Evolutionary conservation across 2,113 vertebrate species (phyloP), one percentile per base, ranked within the genome.

Genomic region (Coptodon bakossiorum): DNA sequence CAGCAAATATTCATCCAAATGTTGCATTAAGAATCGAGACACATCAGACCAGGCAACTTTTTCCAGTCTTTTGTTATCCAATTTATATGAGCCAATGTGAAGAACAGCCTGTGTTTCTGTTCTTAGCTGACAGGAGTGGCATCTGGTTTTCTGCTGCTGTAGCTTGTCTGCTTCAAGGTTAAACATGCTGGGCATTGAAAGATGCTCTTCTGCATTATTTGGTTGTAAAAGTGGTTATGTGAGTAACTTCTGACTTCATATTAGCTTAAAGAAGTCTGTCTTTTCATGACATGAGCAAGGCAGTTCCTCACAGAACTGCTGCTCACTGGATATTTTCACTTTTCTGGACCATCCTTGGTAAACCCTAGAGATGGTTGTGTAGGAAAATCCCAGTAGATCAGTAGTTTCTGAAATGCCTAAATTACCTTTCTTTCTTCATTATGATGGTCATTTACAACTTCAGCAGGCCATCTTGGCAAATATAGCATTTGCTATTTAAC

Each of bases 81-180:
- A 27, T 57, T 57, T 27, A 57, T 5, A 22, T 14, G 22, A 57
- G 0, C 54, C 54, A 57, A 0, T 57, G 6, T 57, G 54, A 57
- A 57, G 54, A 27, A 22, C 12, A 57, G 54, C 61, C 61, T 38
- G 31, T 0, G 0, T 56, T 56, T 56, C 22, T 24, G 6, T 56
- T 56, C 22, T 56, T 24, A 12, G 22, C 53, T 56, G n/a, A 56
- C 53, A 13, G 10, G 22, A 13, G 22, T 24, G n/a, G n/a, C 9
- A 56, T 22, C 22, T 13, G 22, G 54, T 27, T 17, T 36, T 22
- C 34, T 66, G 61, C 61, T 66, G 19, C 19, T 13, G 34, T 8
- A 38, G 19, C 19, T n/a, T 29, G 19, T 66, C 17, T 66, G 10
- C 61, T 66, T 66, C 61, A 66, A 38, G 19, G 61, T 22, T 38